Conservation (phyloP, 2,888 invertebrate species). For the Vanessa cardui region DNA sequence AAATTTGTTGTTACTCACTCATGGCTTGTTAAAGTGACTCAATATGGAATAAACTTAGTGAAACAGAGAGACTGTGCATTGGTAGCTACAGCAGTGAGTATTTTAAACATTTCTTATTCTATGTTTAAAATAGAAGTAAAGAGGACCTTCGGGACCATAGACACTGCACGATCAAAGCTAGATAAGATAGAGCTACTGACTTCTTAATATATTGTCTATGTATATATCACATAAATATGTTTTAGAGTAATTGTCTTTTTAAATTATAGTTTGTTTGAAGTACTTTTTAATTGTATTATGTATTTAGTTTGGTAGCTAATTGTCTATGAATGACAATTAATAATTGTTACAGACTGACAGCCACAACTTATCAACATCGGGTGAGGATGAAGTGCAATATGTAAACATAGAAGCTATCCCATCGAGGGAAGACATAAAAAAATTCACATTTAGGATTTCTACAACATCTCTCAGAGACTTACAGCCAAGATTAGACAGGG, state of each 20-base stretch:
- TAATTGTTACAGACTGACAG: conserved; percentile 83
- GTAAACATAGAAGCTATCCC: conserved; percentile 91
- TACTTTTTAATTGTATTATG: no score
- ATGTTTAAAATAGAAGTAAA: background rate
- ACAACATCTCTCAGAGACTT: conserved; percentile 90
- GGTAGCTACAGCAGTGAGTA: conserved; percentile 85
- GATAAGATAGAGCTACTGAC: no score
- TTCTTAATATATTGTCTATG: no score
- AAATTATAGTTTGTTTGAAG: conserved; percentile 7
- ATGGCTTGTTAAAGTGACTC: conserved; percentile 93
- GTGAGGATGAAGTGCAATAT: conserved; percentile 88
- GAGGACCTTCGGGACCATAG: background rate
- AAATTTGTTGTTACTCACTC: conserved; percentile 91
- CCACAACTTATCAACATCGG: conserved; percentile 86
- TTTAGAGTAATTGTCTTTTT: background rate
- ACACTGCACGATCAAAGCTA: no score
- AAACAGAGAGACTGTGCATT: conserved; percentile 91
- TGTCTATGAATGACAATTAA: no score
- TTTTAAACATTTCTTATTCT: background rate
- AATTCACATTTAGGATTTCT: conserved; percentile 89
- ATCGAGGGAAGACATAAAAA: conserved; percentile 79
- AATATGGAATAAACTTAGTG: conserved; percentile 88
- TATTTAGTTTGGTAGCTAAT: no score
- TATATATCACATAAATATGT: no score
- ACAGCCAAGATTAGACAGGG: conserved; percentile 59